These are phyloP conservation scores for Leucopsar rothschildi DNA, from an alignment of 2,113 vertebrate genomes.

Conservation along the genomic window DNA sequence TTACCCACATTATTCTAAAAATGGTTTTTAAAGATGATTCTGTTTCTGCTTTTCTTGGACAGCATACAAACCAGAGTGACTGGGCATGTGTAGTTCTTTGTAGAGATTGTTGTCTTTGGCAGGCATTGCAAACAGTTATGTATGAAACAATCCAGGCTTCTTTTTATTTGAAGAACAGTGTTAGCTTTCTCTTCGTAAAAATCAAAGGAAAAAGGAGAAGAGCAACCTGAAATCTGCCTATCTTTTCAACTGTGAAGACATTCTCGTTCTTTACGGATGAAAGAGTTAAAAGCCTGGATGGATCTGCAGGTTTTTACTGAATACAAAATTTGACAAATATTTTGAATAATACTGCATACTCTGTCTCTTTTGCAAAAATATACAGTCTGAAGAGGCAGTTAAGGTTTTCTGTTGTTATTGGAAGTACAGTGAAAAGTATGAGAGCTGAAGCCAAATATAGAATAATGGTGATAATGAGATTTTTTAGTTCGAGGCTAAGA, in stretches of 20 bases:
- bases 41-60: constrained; percentile 51
- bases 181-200: constrained; percentile 21
- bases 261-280: neutral
- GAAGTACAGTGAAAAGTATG: neutral
- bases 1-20: constrained; percentile 49
- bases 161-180: neutral
- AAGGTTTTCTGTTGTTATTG: neutral
- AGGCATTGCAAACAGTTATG: constrained; percentile 1
- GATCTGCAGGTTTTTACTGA: neutral
- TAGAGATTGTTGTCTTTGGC: constrained; percentile 42
- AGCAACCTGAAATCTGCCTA: neutral
- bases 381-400: neutral
- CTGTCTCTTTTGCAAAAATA: neutral
- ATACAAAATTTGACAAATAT: neutral
- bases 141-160: constrained; percentile 42
- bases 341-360: neutral
- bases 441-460: neutral
- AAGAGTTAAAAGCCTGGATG: neutral
- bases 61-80: constrained; percentile 20
- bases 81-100: constrained; percentile 40
- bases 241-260: neutral
- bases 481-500: neutral
- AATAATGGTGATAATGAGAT: neutral
- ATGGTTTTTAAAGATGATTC: constrained; percentile 49
- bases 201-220: neutral